These are phyloP conservation scores for human (Homo sapiens) DNA, from an alignment of 2,113 vertebrate species.

Conservation along the genomic window GRCh38 chr6:148892501-148893000, in stretches of 20 bases:
- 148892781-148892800: not conserved
- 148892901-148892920: not conserved
- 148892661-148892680: not conserved
- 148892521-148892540: not conserved
- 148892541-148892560: not conserved
- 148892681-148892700: not conserved
- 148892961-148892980: not conserved
- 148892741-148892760: not conserved
- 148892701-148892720: not conserved
- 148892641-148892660: not conserved
- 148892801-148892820: conserved; percentile 20
- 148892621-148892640: not conserved
- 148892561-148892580: conserved; percentile 28
- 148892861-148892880: not conserved
- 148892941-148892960: conserved; percentile 23
- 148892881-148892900: not conserved
- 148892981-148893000: not conserved
- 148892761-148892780: conserved; percentile 9
- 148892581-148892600: not conserved
- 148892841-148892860: conserved; percentile 16
- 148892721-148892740: not conserved
- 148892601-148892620: not conserved
- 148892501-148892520: not conserved
- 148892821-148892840: not conserved
- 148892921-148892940: not conserved